Base-by-base conservation (phyloP, 2,113 vertebrate species). In the Psettodes erumei region DNA sequence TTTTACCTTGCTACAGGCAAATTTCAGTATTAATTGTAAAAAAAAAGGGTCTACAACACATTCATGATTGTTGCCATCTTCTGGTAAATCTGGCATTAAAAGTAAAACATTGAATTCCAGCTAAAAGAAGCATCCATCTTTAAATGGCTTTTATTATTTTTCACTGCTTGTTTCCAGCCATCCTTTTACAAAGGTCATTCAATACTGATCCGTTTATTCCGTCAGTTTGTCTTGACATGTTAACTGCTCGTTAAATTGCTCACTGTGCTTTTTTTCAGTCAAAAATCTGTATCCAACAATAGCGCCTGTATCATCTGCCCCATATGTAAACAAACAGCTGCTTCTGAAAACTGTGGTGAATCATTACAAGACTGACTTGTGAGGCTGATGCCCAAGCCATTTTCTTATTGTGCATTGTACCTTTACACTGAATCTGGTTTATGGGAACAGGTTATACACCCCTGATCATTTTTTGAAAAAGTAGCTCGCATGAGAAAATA, bases 1-100 rank as follows among this genome's bases (percentile, higher is more conserved):
- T 65, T 71, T 77, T 21, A 18, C 35, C 43, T 68, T 33, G 19
- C n/a, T 42, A 25, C 32, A 15, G 23, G 43, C 19, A 71, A 28
- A 67, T 16, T 18, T 33, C 5, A 25, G n/a, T 64, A 10, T 16
- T 19, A 25, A 50, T 50, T 55, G 12, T 12, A 16, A 27, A 23
- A 62, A 50, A 2, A 13, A 30, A n/a, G n/a, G 42, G 43, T 48
- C 28, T 18, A 32, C 11, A 45, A 21, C 40, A 45, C 23, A 62
- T 43, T 33, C 30, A 32, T 54, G 3, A 33, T 43, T 54, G 21
- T 33, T 32, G 5, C 1, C 2, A 16, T 55, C 2, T 65, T 21
- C 53, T 62, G 28, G 10, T 30, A 12, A 45, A 58, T 23, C 42
- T 18, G 7, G 19, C 12, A 18, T 27, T 45, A 19, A 47, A 61